These are phyloP conservation scores for Odobenus rosmarus DNA, from an alignment of 2,113 vertebrate genomes.

Conservation along the genomic window DNA sequence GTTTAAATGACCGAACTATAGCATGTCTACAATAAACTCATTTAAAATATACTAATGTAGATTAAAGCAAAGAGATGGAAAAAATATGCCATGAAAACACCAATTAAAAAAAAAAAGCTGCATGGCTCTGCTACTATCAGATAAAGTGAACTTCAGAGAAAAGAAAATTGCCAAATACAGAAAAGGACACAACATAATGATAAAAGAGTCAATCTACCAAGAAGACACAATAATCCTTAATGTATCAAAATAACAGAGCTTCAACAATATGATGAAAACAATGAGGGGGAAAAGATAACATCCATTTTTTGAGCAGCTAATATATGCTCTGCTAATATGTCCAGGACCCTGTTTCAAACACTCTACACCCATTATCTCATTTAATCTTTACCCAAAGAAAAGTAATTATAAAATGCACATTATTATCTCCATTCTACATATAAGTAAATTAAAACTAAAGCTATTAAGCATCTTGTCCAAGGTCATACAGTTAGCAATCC, in stretches of 20 bases:
- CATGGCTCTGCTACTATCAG: neutral
- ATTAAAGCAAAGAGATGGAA: neutral
- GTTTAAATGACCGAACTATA: neutral
- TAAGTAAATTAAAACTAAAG: neutral
- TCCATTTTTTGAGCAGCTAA: neutral
- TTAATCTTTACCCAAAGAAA: constrained; percentile 10
- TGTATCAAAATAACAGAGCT: neutral
- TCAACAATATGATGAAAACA: neutral
- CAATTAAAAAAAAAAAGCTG: neutral
- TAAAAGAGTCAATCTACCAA: neutral
- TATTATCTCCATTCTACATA: neutral
- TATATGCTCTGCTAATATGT: neutral
- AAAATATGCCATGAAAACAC: neutral
- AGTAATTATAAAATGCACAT: neutral
- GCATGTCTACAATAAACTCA: neutral
- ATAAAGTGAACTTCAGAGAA: neutral
- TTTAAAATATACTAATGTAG: constrained; percentile 13
- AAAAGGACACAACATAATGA: neutral
- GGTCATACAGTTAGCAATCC: neutral
- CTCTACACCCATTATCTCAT: neutral
- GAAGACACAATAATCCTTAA: neutral
- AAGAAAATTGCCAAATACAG: neutral
- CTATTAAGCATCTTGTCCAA: neutral
- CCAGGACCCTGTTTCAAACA: neutral
- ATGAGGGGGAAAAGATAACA: neutral